These are phyloP conservation scores for Eugnorisma glareosa DNA, from an alignment of 2,888 invertebrate genomes.

Conservation along the genomic window DNA sequence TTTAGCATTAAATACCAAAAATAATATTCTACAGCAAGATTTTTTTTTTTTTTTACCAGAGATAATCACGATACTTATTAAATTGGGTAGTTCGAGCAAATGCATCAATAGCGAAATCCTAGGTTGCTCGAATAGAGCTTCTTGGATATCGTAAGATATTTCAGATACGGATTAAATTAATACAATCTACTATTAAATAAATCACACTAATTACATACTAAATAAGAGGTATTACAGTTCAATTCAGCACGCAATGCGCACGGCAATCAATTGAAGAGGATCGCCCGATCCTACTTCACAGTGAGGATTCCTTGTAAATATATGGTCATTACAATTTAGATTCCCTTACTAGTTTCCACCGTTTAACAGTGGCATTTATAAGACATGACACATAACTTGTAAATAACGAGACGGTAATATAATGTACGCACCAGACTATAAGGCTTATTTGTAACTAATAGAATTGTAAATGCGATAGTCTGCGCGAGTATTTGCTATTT, in stretches of 20 bases:
- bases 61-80: not conserved
- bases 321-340: conserved; percentile 36
- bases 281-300: conserved; percentile 1
- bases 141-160: not conserved
- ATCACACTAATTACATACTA: conserved; percentile 10
- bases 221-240: conserved; percentile 6
- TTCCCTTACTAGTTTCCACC: conserved; percentile 7
- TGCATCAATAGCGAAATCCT: not conserved
- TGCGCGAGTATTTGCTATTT: not conserved
- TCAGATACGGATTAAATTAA: not conserved
- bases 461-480: not conserved
- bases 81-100: not conserved
- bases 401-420: conserved; percentile 5
- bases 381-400: conserved; percentile 9
- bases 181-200: not conserved
- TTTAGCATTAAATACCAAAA: not conserved
- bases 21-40: not conserved
- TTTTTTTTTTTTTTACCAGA: not conserved
- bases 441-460: not conserved
- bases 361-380: conserved; percentile 7
- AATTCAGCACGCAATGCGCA: conserved; percentile 4
- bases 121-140: not conserved
- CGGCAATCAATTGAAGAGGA: conserved; percentile 22
- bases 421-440: conserved; percentile 1
- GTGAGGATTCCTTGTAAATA: conserved; percentile 8